phyloP scores from a whole-genome alignment of 2,113 vertebrate species.

The Ia io region DNA sequence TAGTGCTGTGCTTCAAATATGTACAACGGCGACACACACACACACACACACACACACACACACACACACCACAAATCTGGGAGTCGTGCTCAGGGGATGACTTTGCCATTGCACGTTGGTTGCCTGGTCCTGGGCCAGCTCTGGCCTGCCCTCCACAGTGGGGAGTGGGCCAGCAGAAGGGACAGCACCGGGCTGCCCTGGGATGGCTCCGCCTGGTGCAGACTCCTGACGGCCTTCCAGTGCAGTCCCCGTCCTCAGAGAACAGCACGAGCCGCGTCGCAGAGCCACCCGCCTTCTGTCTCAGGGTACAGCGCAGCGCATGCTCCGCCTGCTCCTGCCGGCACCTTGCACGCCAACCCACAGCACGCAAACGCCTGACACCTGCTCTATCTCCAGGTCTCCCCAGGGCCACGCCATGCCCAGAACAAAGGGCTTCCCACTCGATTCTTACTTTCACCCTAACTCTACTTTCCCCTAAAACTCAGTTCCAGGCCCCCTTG shows the following conservation, averaged over 20 bases:
- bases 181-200: neutral
- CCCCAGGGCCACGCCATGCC: neutral
- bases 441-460: neutral
- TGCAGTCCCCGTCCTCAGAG: neutral
- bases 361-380: neutral
- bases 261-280: fast-evolving
- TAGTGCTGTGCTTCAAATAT: constrained; percentile 20
- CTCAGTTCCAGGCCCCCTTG: neutral
- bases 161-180: neutral
- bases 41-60: neutral
- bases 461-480: neutral
- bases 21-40: neutral
- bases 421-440: neutral
- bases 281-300: neutral
- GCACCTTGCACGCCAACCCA: neutral
- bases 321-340: neutral
- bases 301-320: neutral
- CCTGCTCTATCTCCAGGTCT: neutral
- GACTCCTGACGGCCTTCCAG: neutral
- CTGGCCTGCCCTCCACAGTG: neutral
- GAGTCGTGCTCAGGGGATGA: constrained; percentile 63
- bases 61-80: neutral
- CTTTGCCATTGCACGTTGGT: constrained; percentile 16
- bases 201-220: neutral
- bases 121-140: neutral